phyloP scores from a whole-genome alignment of 2,113 vertebrate genomes.

The Myotis lucifugus region DNA sequence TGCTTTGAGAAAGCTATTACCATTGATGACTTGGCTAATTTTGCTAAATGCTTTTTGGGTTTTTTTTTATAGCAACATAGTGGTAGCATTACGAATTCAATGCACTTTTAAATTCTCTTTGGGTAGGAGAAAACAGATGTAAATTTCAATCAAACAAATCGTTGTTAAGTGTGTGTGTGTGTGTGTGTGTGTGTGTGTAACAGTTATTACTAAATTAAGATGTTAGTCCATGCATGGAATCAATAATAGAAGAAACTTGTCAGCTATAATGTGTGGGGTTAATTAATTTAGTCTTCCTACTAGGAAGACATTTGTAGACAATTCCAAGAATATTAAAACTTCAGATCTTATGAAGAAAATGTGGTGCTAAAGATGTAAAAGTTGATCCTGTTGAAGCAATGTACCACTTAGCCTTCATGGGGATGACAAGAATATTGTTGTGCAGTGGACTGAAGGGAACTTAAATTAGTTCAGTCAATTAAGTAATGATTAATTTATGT shows the following conservation, averaged over 20 bases:
- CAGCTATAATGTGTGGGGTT: neutral
- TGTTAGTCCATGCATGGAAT: neutral
- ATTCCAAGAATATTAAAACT: slow-evolving; percentile 80
- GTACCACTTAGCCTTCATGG: slow-evolving; percentile 79
- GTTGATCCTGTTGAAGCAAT: slow-evolving; percentile 67
- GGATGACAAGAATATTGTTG: slow-evolving; percentile 83
- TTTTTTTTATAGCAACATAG: neutral
- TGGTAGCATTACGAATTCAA: neutral
- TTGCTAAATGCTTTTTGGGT: neutral
- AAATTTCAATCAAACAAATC: slow-evolving; percentile 66
- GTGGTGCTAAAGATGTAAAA: slow-evolving; percentile 48
- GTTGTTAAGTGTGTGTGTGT: neutral
- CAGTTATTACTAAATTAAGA: slow-evolving; percentile 67
- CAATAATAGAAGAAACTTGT: slow-evolving; percentile 52
- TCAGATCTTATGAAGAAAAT: slow-evolving; percentile 60
- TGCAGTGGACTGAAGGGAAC: slow-evolving; percentile 83
- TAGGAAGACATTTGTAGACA: slow-evolving; percentile 52
- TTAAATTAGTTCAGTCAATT: slow-evolving; percentile 88
- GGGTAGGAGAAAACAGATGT: slow-evolving; percentile 50
- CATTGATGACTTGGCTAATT: neutral
- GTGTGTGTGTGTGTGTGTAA: slow-evolving; percentile 15
- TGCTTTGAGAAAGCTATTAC: neutral
- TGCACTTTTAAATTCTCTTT: slow-evolving; percentile 27
- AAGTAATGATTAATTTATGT: slow-evolving; percentile 90
- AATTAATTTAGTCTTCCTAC: slow-evolving; percentile 46